phyloP scores from a whole-genome alignment of 2,888 invertebrate genomes.

The Lithophane leautieri region DNA sequence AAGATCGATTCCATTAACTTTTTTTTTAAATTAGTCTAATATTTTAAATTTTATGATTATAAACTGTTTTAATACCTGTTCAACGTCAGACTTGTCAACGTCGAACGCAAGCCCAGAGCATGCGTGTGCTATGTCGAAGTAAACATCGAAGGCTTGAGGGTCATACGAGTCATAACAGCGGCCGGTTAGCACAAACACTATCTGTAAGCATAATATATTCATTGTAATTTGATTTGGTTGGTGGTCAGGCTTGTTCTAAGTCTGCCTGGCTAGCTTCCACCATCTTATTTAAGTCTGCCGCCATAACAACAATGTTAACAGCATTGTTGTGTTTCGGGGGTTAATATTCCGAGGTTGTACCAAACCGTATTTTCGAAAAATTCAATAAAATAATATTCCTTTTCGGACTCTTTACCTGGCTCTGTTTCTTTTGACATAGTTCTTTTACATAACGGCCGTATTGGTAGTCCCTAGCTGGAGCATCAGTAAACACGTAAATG shows the following conservation, averaged over 20 bases:
- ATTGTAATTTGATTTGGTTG: background rate
- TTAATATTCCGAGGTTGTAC: background rate
- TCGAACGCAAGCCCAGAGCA: slow-evolving; percentile 52
- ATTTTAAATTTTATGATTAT: background rate
- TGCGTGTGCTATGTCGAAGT: slow-evolving; percentile 58
- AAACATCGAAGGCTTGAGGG: slow-evolving; percentile 35
- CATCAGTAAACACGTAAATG: slow-evolving; percentile 74
- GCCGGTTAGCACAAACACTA: slow-evolving; percentile 61
- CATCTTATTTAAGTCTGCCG: too few relatives aligned
- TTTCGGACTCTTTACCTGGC: slow-evolving; percentile 58
- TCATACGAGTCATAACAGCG: background rate
- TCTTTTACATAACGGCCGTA: slow-evolving; percentile 51
- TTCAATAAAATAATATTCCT: background rate
- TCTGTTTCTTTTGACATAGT: slow-evolving; percentile 67
- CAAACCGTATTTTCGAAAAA: background rate
- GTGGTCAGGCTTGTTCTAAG: too few relatives aligned
- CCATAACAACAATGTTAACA: too few relatives aligned
- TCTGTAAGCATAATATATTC: slow-evolving; percentile 39
- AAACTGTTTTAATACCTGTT: slow-evolving; percentile 39
- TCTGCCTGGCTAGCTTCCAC: too few relatives aligned
- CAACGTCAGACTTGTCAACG: slow-evolving; percentile 26
- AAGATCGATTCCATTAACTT: background rate
- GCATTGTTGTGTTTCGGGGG: too few relatives aligned
- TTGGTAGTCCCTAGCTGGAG: slow-evolving; percentile 65
- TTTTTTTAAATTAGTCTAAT: background rate